Conservation (phyloP, 2,113 vertebrate genomes). For the Connochaetes taurinus region DNA sequence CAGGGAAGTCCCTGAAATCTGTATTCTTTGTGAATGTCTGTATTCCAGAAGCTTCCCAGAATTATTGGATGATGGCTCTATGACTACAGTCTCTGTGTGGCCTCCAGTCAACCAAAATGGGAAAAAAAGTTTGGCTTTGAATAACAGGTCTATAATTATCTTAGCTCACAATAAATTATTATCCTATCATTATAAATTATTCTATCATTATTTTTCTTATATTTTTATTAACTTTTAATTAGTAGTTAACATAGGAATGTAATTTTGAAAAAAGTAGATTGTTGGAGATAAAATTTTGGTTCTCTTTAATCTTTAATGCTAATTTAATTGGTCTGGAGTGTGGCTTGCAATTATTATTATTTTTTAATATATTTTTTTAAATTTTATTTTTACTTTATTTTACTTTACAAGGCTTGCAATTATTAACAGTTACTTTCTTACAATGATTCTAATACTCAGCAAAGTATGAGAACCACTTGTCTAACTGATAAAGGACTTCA, state of each 20-base stretch:
- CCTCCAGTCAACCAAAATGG: background rate
- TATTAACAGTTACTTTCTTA: background rate
- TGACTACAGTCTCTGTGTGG: background rate
- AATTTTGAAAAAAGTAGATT: background rate
- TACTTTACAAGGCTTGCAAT: background rate
- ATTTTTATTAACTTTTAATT: slow-evolving; percentile 28
- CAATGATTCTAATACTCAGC: background rate
- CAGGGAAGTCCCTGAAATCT: background rate
- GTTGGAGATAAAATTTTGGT: background rate
- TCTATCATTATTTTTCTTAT: background rate
- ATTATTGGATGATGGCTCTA: background rate
- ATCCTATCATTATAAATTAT: too few species aligned
- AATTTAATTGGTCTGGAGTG: background rate
- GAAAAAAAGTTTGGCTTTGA: background rate
- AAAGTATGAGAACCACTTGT: background rate
- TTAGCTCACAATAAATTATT: slow-evolving; percentile 19
- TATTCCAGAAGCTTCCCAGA: slow-evolving; percentile 39
- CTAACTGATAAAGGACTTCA: background rate
- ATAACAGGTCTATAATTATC: slow-evolving; percentile 25
- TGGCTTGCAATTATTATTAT: background rate
- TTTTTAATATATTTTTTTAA: too few species aligned
- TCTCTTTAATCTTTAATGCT: background rate
- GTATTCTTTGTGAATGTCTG: background rate
- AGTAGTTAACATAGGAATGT: background rate
- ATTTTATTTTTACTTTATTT: too few species aligned